phyloP scores from a whole-genome alignment of 2,113 vertebrate species.

The Indri indri region DNA sequence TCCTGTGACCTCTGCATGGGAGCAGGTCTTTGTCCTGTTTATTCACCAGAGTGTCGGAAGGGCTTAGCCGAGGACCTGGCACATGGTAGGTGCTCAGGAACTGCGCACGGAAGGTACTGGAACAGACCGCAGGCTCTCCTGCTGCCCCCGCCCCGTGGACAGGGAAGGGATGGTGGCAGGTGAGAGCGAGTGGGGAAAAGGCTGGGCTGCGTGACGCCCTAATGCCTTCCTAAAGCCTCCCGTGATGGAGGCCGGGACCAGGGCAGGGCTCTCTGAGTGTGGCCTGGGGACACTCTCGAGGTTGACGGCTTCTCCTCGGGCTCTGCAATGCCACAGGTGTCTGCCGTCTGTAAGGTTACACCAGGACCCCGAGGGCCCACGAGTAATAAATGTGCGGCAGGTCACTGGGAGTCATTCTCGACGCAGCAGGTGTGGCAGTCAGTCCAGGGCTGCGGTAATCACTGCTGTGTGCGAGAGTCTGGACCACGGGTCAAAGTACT shows the following conservation, averaged over 20 bases:
- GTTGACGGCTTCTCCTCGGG: neutral
- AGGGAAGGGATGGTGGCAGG: no score
- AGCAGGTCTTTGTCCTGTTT: neutral
- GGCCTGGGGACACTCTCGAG: neutral
- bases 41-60: fast-evolving
- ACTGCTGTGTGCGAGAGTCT: neutral
- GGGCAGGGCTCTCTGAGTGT: neutral
- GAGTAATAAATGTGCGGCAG: fast-evolving
- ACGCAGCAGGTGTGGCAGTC: neutral
- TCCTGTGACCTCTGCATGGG: neutral
- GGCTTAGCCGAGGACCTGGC: neutral
- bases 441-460: neutral
- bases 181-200: fast-evolving
- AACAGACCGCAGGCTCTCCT: neutral
- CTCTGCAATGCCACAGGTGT: no score
- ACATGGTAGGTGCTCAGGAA: fast-evolving
- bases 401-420: no score
- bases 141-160: fast-evolving
- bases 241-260: neutral
- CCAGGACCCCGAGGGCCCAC: neutral
- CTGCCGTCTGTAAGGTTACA: neutral
- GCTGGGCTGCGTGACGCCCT: fast-evolving
- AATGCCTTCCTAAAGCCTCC: neutral
- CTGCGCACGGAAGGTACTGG: fast-evolving
- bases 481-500: fast-evolving